Evolutionary conservation across 2,797 vertebrate species (phyloP).

Genomic region (Decapterus maruadsi): DNA sequence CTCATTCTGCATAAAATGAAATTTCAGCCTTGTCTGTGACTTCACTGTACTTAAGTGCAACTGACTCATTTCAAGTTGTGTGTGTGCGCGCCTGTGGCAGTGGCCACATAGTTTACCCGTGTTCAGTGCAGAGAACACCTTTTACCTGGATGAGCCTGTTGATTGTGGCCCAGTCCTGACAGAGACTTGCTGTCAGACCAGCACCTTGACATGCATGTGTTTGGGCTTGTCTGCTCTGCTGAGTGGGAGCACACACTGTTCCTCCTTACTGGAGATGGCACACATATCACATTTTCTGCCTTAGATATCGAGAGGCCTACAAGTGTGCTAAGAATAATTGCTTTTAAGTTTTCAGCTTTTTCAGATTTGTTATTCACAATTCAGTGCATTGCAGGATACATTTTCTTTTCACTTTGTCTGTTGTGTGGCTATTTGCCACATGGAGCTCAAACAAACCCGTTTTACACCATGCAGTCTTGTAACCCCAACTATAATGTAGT

Average conservation of each 20-base stretch:
- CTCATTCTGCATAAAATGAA: slow-evolving; percentile 54
- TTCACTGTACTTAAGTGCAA: background rate
- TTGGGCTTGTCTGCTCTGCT: slow-evolving; percentile 60
- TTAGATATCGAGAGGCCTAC: background rate
- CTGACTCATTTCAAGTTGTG: background rate
- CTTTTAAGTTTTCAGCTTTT: background rate
- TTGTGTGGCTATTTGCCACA: background rate
- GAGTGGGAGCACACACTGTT: slow-evolving; percentile 38
- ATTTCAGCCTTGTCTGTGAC: slow-evolving; percentile 25
- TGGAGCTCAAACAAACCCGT: background rate
- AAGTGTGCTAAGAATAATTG: background rate
- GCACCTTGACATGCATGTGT: slow-evolving; percentile 65
- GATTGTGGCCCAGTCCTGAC: slow-evolving; percentile 50
- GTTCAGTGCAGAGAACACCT: background rate
- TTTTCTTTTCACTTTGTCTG: background rate
- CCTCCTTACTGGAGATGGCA: slow-evolving; percentile 1
- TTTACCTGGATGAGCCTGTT: slow-evolving; percentile 29
- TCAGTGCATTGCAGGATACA: background rate
- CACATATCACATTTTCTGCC: slow-evolving; percentile 3
- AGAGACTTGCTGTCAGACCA: slow-evolving; percentile 30
- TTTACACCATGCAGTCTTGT: background rate
- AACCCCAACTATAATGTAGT: too few species aligned
- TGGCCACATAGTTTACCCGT: background rate
- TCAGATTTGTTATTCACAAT: background rate
- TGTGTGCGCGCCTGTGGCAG: background rate